Evolutionary conservation across 2,888 invertebrate species (phyloP).

Genomic region (Dioctria rufipes): DNA sequence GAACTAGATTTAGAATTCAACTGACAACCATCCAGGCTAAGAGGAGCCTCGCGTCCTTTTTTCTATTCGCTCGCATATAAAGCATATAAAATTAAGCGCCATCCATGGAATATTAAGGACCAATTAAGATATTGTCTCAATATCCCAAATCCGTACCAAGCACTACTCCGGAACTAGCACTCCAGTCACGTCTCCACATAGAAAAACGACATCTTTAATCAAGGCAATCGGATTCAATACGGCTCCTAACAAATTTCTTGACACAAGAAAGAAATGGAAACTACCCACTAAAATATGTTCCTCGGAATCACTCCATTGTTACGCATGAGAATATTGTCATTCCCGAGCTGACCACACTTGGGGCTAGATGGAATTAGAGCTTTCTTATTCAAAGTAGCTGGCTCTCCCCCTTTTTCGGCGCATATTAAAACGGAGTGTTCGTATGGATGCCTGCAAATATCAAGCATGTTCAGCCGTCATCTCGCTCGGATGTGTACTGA

Average conservation of each 20-base stretch:
- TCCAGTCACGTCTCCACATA: constrained; percentile 57
- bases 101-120: constrained; percentile 48
- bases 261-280: constrained; percentile 33
- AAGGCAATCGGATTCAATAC: constrained; percentile 55
- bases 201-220: constrained; percentile 58
- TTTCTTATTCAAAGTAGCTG: constrained; percentile 56
- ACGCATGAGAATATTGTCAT: constrained; percentile 49
- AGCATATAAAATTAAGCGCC: constrained; percentile 43
- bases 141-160: constrained; percentile 28
- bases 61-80: constrained; percentile 42
- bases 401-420: background rate
- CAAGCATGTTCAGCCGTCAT: background rate
- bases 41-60: constrained; percentile 32
- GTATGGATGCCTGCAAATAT: background rate
- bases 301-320: constrained; percentile 49
- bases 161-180: constrained; percentile 18
- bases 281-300: constrained; percentile 6
- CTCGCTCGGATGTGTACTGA: constrained; percentile 36
- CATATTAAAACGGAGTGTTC: background rate
- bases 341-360: constrained; percentile 27
- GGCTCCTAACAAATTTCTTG: constrained; percentile 43
- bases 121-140: constrained; percentile 52
- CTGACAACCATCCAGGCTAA: constrained; percentile 2
- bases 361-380: constrained; percentile 54
- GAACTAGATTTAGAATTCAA: too few relatives aligned